A percentile compares a stretch with the other conserved stretches of the same genome.
Evolutionary conservation across 2,888 invertebrate genomes (phyloP).

Genomic region (Dicyrtoma fusca): DNA sequence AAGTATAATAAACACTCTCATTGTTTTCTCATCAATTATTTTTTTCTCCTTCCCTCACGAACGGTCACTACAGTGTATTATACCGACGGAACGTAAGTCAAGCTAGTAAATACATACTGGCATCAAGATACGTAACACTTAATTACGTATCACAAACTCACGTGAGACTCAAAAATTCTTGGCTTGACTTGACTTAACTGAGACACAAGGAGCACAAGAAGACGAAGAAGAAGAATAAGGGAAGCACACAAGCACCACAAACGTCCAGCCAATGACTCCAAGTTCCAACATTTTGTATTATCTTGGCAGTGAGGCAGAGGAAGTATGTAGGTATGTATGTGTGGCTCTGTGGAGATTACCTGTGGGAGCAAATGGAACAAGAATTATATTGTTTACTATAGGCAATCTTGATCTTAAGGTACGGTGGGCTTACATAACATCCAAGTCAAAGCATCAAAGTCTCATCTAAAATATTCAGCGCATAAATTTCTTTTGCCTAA

Average conservation of each 20-base stretch:
- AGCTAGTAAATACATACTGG: not conserved
- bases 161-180: not conserved
- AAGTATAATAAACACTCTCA: slow-evolving; percentile 1
- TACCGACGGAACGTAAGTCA: not conserved
- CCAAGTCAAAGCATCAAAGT: too few relatives aligned
- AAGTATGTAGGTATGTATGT: too few relatives aligned
- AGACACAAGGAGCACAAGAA: not conserved
- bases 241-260: too few relatives aligned
- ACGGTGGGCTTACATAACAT: too few relatives aligned
- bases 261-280: slow-evolving; percentile 18
- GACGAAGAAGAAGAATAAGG: not conserved
- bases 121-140: slow-evolving; percentile 2
- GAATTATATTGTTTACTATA: too few relatives aligned
- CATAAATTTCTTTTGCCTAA: too few relatives aligned
- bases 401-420: too few relatives aligned
- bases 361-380: too few relatives aligned
- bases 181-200: too few relatives aligned
- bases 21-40: slow-evolving; percentile 29
- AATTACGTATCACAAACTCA: slow-evolving; percentile 23
- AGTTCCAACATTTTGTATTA: slow-evolving; percentile 3
- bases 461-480: too few relatives aligned
- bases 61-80: slow-evolving; percentile 3
- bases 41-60: not conserved
- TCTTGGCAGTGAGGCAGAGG: not conserved
- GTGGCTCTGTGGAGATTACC: too few relatives aligned